Evolutionary conservation across 2,797 vertebrate genomes (phyloP), one percentile per base, ranked within the genome.

Genomic region (Enteromius treurensis): DNA sequence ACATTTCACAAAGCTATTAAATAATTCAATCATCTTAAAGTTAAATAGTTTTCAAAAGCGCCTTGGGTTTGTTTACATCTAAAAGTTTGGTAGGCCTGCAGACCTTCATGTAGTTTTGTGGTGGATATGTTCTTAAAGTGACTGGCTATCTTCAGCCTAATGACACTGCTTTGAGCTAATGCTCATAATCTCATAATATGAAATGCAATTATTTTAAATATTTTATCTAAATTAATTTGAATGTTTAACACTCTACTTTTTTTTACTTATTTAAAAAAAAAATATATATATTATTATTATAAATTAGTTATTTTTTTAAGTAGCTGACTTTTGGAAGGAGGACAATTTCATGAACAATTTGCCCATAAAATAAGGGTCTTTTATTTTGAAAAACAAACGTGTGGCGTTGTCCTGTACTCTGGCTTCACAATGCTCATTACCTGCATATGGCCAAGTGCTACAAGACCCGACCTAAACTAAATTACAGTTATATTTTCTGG

Each of bases 301-400:
- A 55, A 55, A n/a, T 1, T n/a, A n/a, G 13, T 29, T 26, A 3
- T 42, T 47, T 67, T 26, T 42, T 32, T 2, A 32, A 26, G 23
- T 1, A 8, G 14, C 1, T 4, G 15, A 47, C 29, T 53, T 74
- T 34, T 55, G 51, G 37, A 4, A 51, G 3, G 17, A 53, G 1
- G 14, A n/a, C 21, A 1, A 69, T 19, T 26, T 6, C 11, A 26
- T 65, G 0, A 21, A 67, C 17, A 10, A 37, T 37, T 14, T 14
- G 11, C 11, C 23, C 11, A 26, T 2, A 5, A 8, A 80, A 34
- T 11, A n/a, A 1, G 29, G 58, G 42, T 5, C 71, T 67, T 75
- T 82, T 82, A 82, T 82, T 82, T 82, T 82, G 80, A 76, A 82
- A 76, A 3, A 15, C 2, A 0, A 2, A 21, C 15, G 1, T 26